Percentiles rank a stretch among this genome's conserved stretches.
These are phyloP conservation scores for Nilaparvata lugens DNA, from an alignment of 1,140 invertebrate species.

Conservation along the genomic window DNA sequence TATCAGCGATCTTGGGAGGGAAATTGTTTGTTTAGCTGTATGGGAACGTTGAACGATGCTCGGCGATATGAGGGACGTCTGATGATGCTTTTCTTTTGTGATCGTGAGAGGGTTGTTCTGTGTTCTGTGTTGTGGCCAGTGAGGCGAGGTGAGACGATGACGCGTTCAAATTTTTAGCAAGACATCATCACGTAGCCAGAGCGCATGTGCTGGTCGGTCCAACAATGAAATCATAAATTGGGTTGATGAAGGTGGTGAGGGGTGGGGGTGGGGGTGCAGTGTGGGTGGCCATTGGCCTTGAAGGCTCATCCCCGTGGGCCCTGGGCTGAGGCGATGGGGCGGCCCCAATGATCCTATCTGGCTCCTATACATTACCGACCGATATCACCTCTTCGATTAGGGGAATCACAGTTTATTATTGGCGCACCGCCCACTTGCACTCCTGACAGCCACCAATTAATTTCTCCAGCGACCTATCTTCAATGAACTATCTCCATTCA, in stretches of 20 bases:
- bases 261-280: neutral
- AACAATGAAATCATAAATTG: slow-evolving; percentile 2
- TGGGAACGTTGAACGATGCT: too few relatives aligned
- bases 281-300: neutral
- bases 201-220: neutral
- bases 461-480: slow-evolving; percentile 1
- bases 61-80: too few relatives aligned
- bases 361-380: neutral
- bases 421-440: neutral
- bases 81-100: too few relatives aligned
- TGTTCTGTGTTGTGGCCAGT: too few relatives aligned
- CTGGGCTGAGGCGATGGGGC: neutral
- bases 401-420: slow-evolving; percentile 1
- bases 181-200: neutral
- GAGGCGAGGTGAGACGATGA: too few relatives aligned
- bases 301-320: neutral
- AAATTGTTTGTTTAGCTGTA: too few relatives aligned
- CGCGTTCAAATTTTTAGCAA: neutral
- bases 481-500: slow-evolving; percentile 2
- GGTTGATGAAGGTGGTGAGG: too few relatives aligned
- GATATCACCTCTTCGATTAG: neutral
- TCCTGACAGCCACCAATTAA: neutral
- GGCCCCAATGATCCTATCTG: neutral
- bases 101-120: too few relatives aligned
- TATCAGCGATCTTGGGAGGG: too few relatives aligned